Base-by-base conservation (phyloP, 2,888 invertebrate genomes). In the Hetaerina titia region DNA sequence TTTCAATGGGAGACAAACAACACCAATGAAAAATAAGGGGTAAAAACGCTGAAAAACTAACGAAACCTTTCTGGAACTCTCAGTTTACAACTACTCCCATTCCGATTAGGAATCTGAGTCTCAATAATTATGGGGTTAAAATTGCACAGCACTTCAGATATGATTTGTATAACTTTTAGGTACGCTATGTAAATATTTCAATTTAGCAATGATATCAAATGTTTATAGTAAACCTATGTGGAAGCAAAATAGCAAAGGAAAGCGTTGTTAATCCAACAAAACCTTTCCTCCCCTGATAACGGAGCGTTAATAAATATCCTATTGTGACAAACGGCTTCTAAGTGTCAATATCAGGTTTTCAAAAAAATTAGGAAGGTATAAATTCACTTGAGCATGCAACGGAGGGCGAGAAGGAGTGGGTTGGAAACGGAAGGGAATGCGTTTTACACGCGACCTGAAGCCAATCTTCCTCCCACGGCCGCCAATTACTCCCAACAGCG, bases 281-380 rank as follows among this genome's bases (percentile, higher is more conserved):
- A 17, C 4, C 56, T 56, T 88, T 88, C 25, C 88, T 7, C 45
- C 22, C 57, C 58, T 57, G 56, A 90, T 90, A 90, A 92, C 57
- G 92, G 56, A 31, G 63, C n/a, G 25, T 90, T 64, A 45, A 64
- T 60, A 63, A 90, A 63, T 90, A 90, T 69, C 92, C 56, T 22
- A 1, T 56, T 69, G 69, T 69, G 92, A 92, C 92, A 92, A 92
- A 92, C 92, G 69, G 74, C 74, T 74, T 64, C 57, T 22, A 69
- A 69, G 92, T 56, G 69, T 64, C 92, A 92, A 92, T 92, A 92
- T 92, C 92, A 74, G 92, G 69, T 69, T 92, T 92, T 81, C 81
- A 11, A 92, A 92, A 92, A 92, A 92, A 45, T 63, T 11, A 92
- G 57, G 92, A 69, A 56, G 57, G 92, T 13, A 64, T 92, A 92